These are phyloP conservation scores for Gymnodraco acuticeps DNA, from an alignment of 2,797 vertebrate species.

Conservation along the genomic window DNA sequence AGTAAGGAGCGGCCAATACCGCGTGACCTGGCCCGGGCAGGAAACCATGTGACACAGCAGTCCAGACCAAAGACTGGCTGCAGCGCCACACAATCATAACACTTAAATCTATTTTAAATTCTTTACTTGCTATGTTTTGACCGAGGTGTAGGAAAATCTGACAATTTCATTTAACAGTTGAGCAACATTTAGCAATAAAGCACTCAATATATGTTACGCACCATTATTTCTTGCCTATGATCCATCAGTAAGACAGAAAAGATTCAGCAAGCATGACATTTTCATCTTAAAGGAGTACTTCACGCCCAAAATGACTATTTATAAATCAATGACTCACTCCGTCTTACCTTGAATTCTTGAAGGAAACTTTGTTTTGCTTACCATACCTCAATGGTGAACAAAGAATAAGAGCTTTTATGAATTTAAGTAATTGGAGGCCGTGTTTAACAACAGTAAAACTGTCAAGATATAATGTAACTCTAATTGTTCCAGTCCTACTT, in stretches of 20 bases:
- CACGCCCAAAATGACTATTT: too few species aligned
- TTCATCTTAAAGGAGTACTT: not conserved
- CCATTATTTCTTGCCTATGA: not conserved
- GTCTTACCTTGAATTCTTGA: too few species aligned
- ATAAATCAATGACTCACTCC: too few species aligned
- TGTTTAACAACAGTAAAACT: too few species aligned
- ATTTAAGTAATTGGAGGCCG: too few species aligned
- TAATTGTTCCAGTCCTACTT: too few species aligned
- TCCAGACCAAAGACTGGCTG: constrained; percentile 41
- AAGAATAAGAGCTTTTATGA: too few species aligned
- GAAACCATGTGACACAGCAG: constrained; percentile 76
- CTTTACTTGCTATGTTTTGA: constrained; percentile 5
- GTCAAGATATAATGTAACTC: too few species aligned
- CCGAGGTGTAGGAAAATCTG: constrained; percentile 1
- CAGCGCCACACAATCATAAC: constrained; percentile 10
- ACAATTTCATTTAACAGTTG: constrained; percentile 15
- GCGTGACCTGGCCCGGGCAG: constrained; percentile 67
- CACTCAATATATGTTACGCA: not conserved
- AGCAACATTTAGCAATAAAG: not conserved
- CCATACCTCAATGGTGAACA: too few species aligned
- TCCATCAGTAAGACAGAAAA: constrained; percentile 1
- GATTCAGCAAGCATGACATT: not conserved
- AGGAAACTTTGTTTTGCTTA: too few species aligned
- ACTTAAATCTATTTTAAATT: constrained; percentile 10
- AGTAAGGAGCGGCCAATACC: constrained; percentile 69